phyloP scores from a whole-genome alignment of 2,888 invertebrate genomes.

The Eupithecia vulgata region DNA sequence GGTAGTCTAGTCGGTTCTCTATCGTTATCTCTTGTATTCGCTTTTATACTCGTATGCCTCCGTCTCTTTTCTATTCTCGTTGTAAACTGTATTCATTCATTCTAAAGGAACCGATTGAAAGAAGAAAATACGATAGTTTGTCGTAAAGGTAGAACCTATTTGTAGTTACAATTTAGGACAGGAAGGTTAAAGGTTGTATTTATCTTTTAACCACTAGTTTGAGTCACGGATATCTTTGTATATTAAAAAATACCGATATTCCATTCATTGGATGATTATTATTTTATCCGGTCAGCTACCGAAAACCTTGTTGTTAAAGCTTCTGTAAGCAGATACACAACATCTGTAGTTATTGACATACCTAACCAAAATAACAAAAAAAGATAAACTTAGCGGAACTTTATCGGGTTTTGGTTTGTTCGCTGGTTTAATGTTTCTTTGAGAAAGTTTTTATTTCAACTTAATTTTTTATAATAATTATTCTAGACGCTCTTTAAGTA shows the following conservation, averaged over 20 bases:
- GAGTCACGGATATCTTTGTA: background rate
- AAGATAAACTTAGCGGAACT: background rate
- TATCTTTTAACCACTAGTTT: background rate
- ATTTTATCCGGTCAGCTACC: background rate
- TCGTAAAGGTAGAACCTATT: background rate
- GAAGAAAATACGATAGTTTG: background rate
- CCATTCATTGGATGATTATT: background rate
- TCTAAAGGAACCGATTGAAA: constrained; percentile 8
- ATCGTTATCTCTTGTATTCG: constrained; percentile 13
- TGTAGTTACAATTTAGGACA: background rate
- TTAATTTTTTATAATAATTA: background rate
- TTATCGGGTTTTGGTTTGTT: background rate
- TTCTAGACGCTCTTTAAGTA: background rate
- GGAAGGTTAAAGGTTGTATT: background rate
- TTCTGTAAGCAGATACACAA: constrained; percentile 17
- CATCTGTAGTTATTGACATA: constrained; percentile 25
- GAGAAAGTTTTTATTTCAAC: background rate
- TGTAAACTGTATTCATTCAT: constrained; percentile 15
- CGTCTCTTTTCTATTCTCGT: constrained; percentile 6
- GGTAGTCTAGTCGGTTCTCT: background rate
- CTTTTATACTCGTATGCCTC: constrained; percentile 2
- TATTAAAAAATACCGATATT: background rate
- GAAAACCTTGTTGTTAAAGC: constrained; percentile 14
- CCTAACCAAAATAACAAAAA: constrained; percentile 24
- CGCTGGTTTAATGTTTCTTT: background rate